These are phyloP conservation scores for Microtus ochrogaster DNA, from an alignment of 2,113 vertebrate species.

Conservation along the genomic window DNA sequence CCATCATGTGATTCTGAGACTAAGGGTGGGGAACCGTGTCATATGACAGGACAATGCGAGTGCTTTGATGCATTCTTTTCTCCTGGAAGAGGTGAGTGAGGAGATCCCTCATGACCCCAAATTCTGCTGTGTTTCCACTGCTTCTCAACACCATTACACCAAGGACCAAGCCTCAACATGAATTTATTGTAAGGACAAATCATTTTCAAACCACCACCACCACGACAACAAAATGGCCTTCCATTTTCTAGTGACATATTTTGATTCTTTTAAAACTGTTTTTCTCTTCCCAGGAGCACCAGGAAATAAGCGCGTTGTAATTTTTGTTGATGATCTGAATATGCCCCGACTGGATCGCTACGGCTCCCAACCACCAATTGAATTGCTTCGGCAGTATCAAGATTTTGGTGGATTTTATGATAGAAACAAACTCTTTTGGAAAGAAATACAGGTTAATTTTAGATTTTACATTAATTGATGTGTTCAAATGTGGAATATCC, in stretches of 20 bases:
- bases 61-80: too few relatives aligned
- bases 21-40: not conserved
- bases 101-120: not conserved
- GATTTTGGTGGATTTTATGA: slow-evolving; percentile 93
- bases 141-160: too few relatives aligned
- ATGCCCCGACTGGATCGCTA: slow-evolving; percentile 92
- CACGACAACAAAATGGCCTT: not conserved
- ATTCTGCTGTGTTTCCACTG: not conserved
- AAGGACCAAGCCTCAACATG: not conserved
- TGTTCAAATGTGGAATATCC: not conserved
- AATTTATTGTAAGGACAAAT: not conserved
- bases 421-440: slow-evolving; percentile 91
- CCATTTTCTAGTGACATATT: not conserved
- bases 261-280: slow-evolving; percentile 31
- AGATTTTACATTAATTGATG: not conserved
- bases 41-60: not conserved
- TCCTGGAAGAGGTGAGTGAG: not conserved
- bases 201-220: not conserved
- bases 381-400: slow-evolving; percentile 91
- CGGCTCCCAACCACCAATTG: slow-evolving; percentile 92
- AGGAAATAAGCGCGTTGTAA: slow-evolving; percentile 88
- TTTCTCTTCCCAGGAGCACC: slow-evolving; percentile 86
- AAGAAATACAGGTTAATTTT: slow-evolving; percentile 89
- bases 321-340: slow-evolving; percentile 93
- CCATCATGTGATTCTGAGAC: not conserved